Evolutionary conservation across 2,888 invertebrate genomes (phyloP).

Genomic region (Formica aserva): DNA sequence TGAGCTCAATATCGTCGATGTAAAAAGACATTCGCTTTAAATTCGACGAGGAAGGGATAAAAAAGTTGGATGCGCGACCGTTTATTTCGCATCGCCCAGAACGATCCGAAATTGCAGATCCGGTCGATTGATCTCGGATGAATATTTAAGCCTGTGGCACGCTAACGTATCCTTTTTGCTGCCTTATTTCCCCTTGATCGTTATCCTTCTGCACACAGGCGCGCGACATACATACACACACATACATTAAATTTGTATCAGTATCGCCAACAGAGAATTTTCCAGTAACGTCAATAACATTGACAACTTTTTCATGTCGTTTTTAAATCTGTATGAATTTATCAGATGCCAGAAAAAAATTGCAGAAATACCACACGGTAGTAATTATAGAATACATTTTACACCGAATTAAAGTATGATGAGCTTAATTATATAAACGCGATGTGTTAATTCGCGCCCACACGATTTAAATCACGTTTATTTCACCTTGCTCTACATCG

Average conservation of each 20-base stretch:
- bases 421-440: neutral
- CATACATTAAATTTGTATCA: neutral
- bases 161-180: conserved; percentile 29
- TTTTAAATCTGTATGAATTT: neutral
- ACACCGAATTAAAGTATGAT: neutral
- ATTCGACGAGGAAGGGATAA: conserved; percentile 11
- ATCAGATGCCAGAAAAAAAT: neutral
- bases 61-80: conserved; percentile 66
- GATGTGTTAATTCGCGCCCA: neutral
- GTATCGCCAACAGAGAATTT: conserved; percentile 13
- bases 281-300: conserved; percentile 11
- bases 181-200: conserved; percentile 32
- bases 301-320: neutral
- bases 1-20: neutral
- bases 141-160: conserved; percentile 75
- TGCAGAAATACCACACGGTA: neutral
- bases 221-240: neutral
- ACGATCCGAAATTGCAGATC: conserved; percentile 72
- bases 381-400: neutral
- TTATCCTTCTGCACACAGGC: conserved; percentile 3
- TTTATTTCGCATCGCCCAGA: conserved; percentile 67
- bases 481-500: neutral
- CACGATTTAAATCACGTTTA: neutral
- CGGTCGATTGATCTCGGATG: conserved; percentile 75
- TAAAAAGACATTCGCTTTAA: conserved; percentile 34